A percentile compares a stretch with the other conserved stretches of the same genome.
phyloP scores from a whole-genome alignment of 2,113 vertebrate genomes.

The Pangasianodon gigas region DNA sequence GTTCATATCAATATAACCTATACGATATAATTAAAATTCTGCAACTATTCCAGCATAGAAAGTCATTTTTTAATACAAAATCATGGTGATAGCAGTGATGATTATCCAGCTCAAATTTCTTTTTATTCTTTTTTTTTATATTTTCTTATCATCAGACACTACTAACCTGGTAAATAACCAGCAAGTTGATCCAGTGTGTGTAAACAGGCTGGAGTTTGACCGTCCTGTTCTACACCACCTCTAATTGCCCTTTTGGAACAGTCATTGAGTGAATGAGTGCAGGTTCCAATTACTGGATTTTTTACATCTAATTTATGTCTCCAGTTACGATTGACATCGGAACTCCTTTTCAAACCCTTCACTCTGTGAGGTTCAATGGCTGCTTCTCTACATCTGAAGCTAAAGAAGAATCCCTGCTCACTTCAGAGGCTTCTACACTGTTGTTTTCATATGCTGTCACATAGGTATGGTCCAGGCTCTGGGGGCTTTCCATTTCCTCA shows the following conservation, averaged over 20 bases:
- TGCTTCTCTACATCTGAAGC: background rate
- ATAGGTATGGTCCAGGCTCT: constrained; percentile 1
- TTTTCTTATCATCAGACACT: background rate
- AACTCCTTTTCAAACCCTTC: background rate
- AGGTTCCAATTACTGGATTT: background rate
- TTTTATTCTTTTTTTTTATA: too few species aligned
- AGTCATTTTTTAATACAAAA: background rate
- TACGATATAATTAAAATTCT: background rate
- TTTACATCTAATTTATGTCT: background rate
- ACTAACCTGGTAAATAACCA: background rate
- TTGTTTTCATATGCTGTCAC: background rate
- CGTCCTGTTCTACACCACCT: background rate
- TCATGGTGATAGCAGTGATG: background rate
- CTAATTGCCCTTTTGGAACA: background rate
- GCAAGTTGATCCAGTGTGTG: background rate
- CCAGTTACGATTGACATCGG: background rate
- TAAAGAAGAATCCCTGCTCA: background rate
- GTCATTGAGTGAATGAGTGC: background rate
- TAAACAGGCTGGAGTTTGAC: background rate
- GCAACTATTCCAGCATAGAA: background rate
- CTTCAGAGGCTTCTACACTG: constrained; percentile 19
- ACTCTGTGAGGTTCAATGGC: background rate
- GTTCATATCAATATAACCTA: background rate
- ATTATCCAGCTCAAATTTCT: background rate
- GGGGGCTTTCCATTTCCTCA: background rate